Evolutionary conservation across 2,888 invertebrate genomes (phyloP).

Genomic region (Erebia epiphron): DNA sequence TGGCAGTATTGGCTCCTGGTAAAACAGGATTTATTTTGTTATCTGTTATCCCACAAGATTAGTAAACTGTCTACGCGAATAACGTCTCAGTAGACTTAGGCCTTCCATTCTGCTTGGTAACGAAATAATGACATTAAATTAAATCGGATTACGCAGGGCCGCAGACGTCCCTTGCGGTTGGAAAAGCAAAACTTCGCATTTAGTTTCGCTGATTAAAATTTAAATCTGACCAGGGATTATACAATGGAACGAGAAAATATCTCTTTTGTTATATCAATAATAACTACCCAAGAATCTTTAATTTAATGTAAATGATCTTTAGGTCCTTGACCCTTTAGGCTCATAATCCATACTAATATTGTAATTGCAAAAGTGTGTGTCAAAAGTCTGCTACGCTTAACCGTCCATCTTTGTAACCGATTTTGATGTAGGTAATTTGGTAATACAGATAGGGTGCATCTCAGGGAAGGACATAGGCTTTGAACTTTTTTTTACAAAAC

Average conservation of each 20-base stretch:
- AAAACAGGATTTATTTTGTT: conserved; percentile 6
- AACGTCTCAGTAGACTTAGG: conserved; percentile 20
- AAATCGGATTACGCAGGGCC: conserved; percentile 60
- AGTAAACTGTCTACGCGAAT: conserved; percentile 17
- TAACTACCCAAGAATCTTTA: background rate
- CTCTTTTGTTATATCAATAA: background rate
- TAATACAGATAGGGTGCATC: no score
- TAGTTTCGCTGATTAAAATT: background rate
- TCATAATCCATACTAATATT: no score
- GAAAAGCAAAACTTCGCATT: conserved; percentile 7
- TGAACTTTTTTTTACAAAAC: no score
- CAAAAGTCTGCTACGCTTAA: no score
- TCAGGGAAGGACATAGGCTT: no score
- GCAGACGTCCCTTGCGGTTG: conserved; percentile 16
- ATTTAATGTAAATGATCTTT: no score
- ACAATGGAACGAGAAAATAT: background rate
- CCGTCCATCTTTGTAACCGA: no score
- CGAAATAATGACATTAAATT: conserved; percentile 48
- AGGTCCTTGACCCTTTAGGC: no score
- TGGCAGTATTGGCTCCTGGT: background rate
- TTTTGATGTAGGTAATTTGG: no score
- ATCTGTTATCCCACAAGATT: conserved; percentile 20
- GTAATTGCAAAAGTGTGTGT: no score
- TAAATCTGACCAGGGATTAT: background rate
- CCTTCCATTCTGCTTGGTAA: conserved; percentile 38